These are phyloP conservation scores for Alexandromys fortis DNA, from an alignment of 2,113 vertebrate species.

Conservation along the genomic window DNA sequence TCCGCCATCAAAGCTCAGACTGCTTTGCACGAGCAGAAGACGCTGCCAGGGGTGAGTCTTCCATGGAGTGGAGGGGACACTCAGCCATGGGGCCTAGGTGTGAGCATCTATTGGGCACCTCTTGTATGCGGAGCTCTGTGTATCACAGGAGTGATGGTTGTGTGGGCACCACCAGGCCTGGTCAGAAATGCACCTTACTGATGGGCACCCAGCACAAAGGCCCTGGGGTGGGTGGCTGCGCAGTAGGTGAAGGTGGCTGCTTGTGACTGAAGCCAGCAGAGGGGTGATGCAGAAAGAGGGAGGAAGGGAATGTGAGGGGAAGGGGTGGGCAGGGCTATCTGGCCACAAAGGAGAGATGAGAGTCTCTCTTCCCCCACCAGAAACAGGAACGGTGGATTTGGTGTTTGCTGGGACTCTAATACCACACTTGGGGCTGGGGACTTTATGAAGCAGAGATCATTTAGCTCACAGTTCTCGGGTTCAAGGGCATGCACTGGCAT, in stretches of 20 bases:
- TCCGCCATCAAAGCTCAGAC: conserved; percentile 99
- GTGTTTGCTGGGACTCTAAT: background rate
- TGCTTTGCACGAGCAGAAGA: conserved; percentile 98
- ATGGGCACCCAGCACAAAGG: background rate
- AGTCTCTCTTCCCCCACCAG: background rate
- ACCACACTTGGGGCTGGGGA: background rate
- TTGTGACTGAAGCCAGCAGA: background rate
- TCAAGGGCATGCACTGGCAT: background rate
- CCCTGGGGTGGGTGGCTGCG: background rate
- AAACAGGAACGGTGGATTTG: background rate
- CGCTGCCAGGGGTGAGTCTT: conserved; percentile 96
- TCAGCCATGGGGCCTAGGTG: background rate
- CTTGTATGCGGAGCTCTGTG: background rate
- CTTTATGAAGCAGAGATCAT: background rate
- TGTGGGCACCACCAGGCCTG: background rate
- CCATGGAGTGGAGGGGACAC: rapidly evolving
- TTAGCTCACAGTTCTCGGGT: background rate
- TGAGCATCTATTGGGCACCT: background rate
- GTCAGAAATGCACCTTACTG: background rate
- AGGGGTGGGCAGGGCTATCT: rapidly evolving
- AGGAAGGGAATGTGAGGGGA: background rate
- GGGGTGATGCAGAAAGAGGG: too few species aligned
- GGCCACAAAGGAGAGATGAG: too few species aligned
- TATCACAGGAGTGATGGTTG: background rate
- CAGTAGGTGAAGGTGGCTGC: background rate